Percentiles rank a stretch among this genome's conserved stretches.
phyloP scores from a whole-genome alignment of 2,113 vertebrate genomes.

The Trichomycterus rosablanca region DNA sequence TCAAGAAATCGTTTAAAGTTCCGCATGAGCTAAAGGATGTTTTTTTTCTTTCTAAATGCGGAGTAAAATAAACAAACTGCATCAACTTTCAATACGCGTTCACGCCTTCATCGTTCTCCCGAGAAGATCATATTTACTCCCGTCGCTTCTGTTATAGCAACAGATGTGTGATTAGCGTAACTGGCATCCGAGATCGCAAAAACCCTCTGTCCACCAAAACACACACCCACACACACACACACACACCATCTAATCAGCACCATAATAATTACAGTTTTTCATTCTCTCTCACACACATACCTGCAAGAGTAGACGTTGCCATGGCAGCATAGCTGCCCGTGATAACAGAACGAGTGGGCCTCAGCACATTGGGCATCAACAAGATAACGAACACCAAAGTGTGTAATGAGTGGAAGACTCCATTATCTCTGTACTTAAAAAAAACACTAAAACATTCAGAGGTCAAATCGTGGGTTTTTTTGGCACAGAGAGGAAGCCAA shows the following conservation, averaged over 20 bases:
- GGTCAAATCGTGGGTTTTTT: neutral
- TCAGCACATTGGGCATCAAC: slow-evolving; percentile 60
- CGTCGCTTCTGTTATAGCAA: slow-evolving; percentile 7
- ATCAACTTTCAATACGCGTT: slow-evolving; percentile 13
- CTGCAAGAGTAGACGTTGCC: slow-evolving; percentile 53
- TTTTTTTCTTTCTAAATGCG: neutral
- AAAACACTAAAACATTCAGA: neutral
- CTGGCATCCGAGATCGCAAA: neutral
- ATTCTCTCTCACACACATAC: slow-evolving; percentile 33
- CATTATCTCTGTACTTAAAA: slow-evolving; percentile 15
- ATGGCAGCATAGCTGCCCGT: slow-evolving; percentile 61
- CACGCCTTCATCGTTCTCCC: neutral
- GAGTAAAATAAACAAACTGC: slow-evolving; percentile 1
- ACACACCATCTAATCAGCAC: slow-evolving; percentile 21
- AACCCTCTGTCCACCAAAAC: slow-evolving; percentile 5
- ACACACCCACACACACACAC: slow-evolving; percentile 1
- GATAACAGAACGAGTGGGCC: slow-evolving; percentile 48
- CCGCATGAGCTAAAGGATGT: neutral
- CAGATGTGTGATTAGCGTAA: slow-evolving; percentile 22
- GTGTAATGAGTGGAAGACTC: slow-evolving; percentile 15
- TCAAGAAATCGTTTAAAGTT: too few species aligned
- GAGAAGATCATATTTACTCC: neutral
- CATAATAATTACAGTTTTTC: slow-evolving; percentile 37
- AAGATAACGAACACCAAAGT: slow-evolving; percentile 3
- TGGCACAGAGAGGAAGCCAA: neutral